Evolutionary conservation across 23 tunicate species (phyloP).

Genomic region (Trididemnum miniatum): DNA sequence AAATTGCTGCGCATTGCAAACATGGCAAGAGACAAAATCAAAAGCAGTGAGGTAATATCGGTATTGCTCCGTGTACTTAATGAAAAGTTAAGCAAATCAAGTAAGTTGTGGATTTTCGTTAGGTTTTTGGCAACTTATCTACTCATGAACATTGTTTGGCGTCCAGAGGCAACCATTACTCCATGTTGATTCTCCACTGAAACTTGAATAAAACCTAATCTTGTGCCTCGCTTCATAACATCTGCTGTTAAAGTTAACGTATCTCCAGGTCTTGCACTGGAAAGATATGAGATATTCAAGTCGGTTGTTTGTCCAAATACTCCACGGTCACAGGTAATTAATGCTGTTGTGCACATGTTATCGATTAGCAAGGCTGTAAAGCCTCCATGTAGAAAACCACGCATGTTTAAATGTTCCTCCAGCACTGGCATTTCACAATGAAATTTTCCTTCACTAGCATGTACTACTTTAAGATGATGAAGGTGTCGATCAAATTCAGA

Average conservation of each 20-base stretch:
- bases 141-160: conserved; percentile 58
- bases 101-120: no score
- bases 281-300: conserved; percentile 60
- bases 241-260: conserved; percentile 56
- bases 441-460: conserved; percentile 66
- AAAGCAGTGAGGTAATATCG: no score
- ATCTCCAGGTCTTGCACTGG: conserved; percentile 69
- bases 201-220: conserved; percentile 65
- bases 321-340: conserved; percentile 42
- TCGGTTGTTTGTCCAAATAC: conserved; percentile 73
- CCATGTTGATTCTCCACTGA: conserved; percentile 64
- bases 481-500: conserved; percentile 40
- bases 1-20: no score
- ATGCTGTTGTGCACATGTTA: conserved; percentile 52
- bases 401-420: conserved; percentile 63
- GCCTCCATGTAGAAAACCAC: conserved; percentile 78
- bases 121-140: no score
- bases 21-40: no score
- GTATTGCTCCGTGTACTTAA: no score
- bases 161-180: conserved; percentile 63
- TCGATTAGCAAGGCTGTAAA: conserved; percentile 72
- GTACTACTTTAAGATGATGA: conserved; percentile 46
- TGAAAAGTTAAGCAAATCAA: no score
- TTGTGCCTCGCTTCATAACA: conserved; percentile 59
- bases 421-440: conserved; percentile 58